Percentiles rank a stretch among this genome's conserved stretches.
Evolutionary conservation across 1,140 invertebrate genomes (phyloP).

Genomic region (Muscidifurax raptorellus): DNA sequence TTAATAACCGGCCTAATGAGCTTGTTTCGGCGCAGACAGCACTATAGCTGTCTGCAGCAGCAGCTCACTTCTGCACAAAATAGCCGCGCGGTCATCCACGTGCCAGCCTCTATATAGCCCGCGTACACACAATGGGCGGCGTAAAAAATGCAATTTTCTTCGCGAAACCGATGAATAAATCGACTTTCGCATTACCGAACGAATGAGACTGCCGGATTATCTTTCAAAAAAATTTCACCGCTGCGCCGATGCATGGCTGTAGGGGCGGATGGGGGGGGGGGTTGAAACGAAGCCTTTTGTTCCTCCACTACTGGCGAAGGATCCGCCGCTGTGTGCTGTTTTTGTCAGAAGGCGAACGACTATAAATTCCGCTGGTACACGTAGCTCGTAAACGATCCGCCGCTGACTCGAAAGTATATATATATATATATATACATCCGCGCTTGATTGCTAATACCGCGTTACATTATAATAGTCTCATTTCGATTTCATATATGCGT

Average conservation of each 20-base stretch:
- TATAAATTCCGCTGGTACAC: neutral
- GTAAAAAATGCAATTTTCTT: neutral
- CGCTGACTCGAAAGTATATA: too few relatives aligned
- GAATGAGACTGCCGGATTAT: neutral
- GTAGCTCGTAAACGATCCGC: neutral
- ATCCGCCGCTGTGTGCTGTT: too few relatives aligned
- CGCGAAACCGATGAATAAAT: neutral
- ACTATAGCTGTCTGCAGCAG: neutral
- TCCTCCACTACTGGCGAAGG: too few relatives aligned
- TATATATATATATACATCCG: too few relatives aligned
- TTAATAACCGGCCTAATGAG: slow-evolving; percentile 27
- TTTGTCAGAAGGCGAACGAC: neutral
- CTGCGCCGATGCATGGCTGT: too few relatives aligned
- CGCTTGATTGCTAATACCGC: too few relatives aligned
- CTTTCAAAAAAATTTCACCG: neutral
- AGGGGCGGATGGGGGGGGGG: too few relatives aligned
- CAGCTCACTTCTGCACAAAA: neutral
- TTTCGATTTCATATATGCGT: slow-evolving; percentile 1
- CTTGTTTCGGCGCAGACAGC: neutral
- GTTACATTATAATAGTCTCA: too few relatives aligned
- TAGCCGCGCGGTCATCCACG: neutral
- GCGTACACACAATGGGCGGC: neutral
- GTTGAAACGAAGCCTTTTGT: too few relatives aligned
- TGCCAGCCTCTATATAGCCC: neutral
- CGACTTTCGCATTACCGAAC: neutral